These are phyloP conservation scores for Micrasema minimum DNA, from an alignment of 1,140 invertebrate species.

Conservation along the genomic window DNA sequence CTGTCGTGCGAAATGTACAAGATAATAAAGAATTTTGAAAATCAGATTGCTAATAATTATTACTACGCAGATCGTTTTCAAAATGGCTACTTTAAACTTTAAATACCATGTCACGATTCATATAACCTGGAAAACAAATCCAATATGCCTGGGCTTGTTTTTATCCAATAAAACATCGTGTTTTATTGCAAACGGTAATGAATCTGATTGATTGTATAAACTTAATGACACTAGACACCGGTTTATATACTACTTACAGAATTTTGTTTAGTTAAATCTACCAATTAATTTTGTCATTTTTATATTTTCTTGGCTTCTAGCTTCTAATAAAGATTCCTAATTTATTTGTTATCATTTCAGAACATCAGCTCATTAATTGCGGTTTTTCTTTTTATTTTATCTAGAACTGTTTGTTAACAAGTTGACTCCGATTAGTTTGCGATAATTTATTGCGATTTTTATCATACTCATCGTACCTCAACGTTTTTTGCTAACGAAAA, in stretches of 20 bases:
- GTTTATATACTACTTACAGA: too few species aligned
- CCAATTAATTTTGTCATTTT: constrained; percentile 7
- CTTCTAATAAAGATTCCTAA: neutral
- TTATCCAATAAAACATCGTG: neutral
- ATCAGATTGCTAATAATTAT: too few species aligned
- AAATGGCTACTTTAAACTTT: constrained; percentile 22
- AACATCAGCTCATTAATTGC: neutral
- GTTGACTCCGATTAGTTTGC: neutral
- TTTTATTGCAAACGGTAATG: constrained; percentile 17
- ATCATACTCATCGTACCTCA: too few species aligned
- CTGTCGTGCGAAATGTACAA: too few species aligned
- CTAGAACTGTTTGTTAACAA: constrained; percentile 7
- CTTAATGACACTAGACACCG: constrained; percentile 8
- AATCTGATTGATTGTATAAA: constrained; percentile 17
- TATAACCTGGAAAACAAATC: constrained; percentile 1
- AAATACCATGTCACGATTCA: constrained; percentile 20
- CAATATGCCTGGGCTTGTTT: constrained; percentile 6
- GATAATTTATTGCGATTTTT: neutral
- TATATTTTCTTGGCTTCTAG: neutral
- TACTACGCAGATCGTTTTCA: too few species aligned
- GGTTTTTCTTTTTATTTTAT: neutral
- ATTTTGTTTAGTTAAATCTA: too few species aligned
- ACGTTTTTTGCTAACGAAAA: too few species aligned
- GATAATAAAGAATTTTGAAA: too few species aligned
- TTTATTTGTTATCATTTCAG: neutral